These are phyloP conservation scores for Apaloderma vittatum DNA, from an alignment of 2,113 vertebrate species.

Conservation along the genomic window DNA sequence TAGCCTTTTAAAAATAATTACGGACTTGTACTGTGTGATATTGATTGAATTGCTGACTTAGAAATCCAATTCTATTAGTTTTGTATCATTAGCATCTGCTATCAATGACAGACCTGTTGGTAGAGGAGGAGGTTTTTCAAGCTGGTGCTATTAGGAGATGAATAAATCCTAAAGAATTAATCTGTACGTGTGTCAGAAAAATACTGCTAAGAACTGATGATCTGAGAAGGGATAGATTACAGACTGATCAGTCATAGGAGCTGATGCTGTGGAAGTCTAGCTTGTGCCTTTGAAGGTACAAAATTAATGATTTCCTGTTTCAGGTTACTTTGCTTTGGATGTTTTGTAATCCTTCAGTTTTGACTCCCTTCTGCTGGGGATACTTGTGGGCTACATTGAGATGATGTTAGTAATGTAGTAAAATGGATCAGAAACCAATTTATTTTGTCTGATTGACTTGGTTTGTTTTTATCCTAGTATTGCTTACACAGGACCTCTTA, in stretches of 20 bases:
- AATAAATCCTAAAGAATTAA: background rate
- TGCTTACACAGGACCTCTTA: background rate
- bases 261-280: background rate
- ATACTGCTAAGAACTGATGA: background rate
- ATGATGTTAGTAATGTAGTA: background rate
- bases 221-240: background rate
- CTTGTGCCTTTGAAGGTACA: background rate
- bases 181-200: background rate
- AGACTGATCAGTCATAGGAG: background rate
- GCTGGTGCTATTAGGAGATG: background rate
- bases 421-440: background rate
- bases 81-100: background rate
- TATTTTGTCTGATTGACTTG: background rate
- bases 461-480: background rate
- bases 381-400: background rate
- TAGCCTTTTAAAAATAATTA: background rate
- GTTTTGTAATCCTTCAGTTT: background rate
- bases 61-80: background rate
- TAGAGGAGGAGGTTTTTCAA: background rate
- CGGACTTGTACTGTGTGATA: background rate
- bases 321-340: background rate
- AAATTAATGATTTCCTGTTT: background rate
- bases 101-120: background rate
- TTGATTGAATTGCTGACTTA: background rate
- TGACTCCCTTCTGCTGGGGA: background rate